A percentile compares a stretch with the other conserved stretches of the same genome.
These are phyloP conservation scores for Chrysemys picta DNA, from an alignment of 2,113 vertebrate species.

Conservation along the genomic window DNA sequence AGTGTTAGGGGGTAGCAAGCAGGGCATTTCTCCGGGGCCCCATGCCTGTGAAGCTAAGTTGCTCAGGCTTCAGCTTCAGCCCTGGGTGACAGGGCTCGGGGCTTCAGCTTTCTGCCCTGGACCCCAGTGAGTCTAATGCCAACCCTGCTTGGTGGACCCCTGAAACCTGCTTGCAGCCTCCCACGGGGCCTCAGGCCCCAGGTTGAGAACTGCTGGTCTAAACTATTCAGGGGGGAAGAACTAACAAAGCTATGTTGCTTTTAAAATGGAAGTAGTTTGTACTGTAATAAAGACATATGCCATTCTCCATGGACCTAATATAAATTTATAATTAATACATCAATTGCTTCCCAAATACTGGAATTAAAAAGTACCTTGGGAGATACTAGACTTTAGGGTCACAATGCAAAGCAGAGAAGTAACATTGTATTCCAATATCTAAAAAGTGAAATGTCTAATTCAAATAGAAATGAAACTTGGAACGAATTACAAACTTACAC, in stretches of 20 bases:
- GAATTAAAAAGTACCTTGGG: neutral
- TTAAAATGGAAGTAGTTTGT: neutral
- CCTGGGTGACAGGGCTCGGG: too few relatives aligned
- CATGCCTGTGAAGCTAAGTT: too few relatives aligned
- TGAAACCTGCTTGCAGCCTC: too few relatives aligned
- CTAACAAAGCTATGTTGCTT: neutral
- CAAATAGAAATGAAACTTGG: neutral
- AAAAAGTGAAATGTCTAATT: neutral
- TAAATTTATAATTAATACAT: neutral
- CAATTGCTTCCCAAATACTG: neutral
- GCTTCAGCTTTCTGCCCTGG: too few relatives aligned
- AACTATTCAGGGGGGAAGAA: neutral
- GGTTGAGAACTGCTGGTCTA: too few relatives aligned
- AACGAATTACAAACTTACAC: neutral
- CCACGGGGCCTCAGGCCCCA: too few relatives aligned
- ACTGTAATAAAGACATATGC: accelerated
- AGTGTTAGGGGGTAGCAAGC: neutral
- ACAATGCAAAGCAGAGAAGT: neutral
- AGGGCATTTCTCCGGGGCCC: neutral
- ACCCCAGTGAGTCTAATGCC: too few relatives aligned
- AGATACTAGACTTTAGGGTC: neutral
- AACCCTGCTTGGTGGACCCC: too few relatives aligned
- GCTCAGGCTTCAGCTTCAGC: too few relatives aligned
- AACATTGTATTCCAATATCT: neutral
- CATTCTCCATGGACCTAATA: neutral